Evolutionary conservation across 2,797 vertebrate species (phyloP), one percentile per base, ranked within the genome.

Genomic region (Onychomys arenicola): DNA sequence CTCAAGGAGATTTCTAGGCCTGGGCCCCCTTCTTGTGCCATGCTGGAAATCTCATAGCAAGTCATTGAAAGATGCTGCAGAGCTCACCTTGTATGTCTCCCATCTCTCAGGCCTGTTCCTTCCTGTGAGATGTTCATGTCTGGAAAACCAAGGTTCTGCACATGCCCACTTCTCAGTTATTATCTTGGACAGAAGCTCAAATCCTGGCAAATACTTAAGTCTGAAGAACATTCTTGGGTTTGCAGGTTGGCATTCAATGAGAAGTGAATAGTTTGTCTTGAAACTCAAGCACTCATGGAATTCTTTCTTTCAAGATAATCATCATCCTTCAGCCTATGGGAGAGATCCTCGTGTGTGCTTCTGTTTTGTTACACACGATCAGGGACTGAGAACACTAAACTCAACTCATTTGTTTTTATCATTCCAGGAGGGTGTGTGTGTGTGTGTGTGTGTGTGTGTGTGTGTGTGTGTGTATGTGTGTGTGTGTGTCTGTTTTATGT

Each of bases 261-360:
- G 49, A 65, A 81, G 4, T 7, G 9, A 13, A 49, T 80, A 12
- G 71, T 77, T 52, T 69, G 37, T 92, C 85, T 92, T 37, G 75
- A 34, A 80, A 4, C 59, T 16, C 59, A 55, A 65, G 80, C 7
- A 25, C 0, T 43, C 27, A 23, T 23, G 2, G 17, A 59, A 32
- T 25, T 29, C 32, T 52, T 89, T 46, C 67, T 81, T 52, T 82
- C 25, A 32, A 43, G 59, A 34, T 9, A 19, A 8, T 5, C 12
- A 0, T 2, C 29, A 1, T 12, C n/a, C 43, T 91, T 59, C 14
- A 43, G 43, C 23, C 25, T 77, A 32, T 1, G 8, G 32, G 1
- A 59, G 37, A 89, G 32, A 1, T 10, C 9, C 69, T 86, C 27
- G 5, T 6, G 29, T 40, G 1, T 25, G 0, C 19, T 81, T 76